These are phyloP conservation scores for Entomobrya proxima DNA, from an alignment of 2,888 invertebrate species.

Conservation along the genomic window DNA sequence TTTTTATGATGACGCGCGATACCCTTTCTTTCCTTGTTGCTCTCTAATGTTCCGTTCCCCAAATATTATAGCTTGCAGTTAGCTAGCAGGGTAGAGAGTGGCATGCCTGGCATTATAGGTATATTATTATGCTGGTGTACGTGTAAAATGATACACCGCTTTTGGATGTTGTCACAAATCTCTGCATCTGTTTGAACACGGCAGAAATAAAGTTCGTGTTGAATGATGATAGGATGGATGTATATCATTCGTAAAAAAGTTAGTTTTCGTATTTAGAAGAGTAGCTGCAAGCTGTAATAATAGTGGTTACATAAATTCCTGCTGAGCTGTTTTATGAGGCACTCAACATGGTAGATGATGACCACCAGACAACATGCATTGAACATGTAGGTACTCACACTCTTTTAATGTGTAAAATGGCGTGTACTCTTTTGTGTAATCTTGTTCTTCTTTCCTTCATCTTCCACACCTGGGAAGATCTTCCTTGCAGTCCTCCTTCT, in stretches of 20 bases:
- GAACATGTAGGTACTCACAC: conserved; percentile 2
- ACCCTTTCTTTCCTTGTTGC: background rate
- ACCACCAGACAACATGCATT: conserved; percentile 1
- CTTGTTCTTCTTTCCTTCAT: background rate
- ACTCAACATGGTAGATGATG: conserved; percentile 27
- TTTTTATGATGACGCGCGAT: background rate
- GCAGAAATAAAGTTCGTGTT: conserved; percentile 1
- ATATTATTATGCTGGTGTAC: background rate
- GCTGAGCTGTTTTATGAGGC: conserved; percentile 36
- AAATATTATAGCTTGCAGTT: too few relatives aligned
- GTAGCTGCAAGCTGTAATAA: background rate
- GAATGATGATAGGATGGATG: background rate
- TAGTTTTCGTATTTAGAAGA: background rate
- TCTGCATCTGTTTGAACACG: conserved; percentile 14
- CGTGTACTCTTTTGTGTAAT: background rate
- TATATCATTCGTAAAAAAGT: background rate
- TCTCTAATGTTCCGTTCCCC: too few relatives aligned
- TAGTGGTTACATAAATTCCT: conserved; percentile 37
- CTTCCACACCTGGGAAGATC: conserved; percentile 14
- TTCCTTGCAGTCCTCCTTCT: background rate
- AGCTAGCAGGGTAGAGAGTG: too few relatives aligned
- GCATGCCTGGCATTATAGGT: too few relatives aligned
- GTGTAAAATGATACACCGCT: conserved; percentile 1
- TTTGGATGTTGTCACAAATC: conserved; percentile 8
- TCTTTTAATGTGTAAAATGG: conserved; percentile 21